A percentile compares a stretch with the other conserved stretches of the same genome.
phyloP scores from a whole-genome alignment of 2,113 vertebrate genomes.

The Acrocephalus arundinaceus region DNA sequence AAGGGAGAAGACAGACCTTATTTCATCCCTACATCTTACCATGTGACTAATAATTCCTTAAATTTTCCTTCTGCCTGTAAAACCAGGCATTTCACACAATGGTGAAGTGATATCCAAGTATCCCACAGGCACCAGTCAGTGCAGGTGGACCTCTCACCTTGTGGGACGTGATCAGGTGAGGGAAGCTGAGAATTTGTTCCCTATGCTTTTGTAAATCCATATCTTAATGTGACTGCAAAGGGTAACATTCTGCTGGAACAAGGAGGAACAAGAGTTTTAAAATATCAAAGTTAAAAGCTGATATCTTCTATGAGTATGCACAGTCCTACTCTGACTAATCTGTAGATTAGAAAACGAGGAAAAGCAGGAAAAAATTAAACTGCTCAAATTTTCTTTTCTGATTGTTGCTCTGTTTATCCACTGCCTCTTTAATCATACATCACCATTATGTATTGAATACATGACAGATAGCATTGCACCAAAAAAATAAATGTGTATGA shows the following conservation, averaged over 20 bases:
- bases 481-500: neutral
- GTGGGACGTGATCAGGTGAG: neutral
- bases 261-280: neutral
- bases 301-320: neutral
- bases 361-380: neutral
- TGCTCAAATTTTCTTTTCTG: neutral
- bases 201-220: neutral
- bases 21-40: neutral
- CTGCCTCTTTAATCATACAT: neutral
- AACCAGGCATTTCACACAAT: neutral
- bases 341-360: neutral
- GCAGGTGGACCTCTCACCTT: neutral
- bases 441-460: neutral
- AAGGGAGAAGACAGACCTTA: neutral
- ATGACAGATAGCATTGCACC: neutral
- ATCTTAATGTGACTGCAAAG: neutral
- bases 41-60: neutral
- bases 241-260: neutral
- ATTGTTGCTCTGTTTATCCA: neutral
- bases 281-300: neutral
- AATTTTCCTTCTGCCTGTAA: neutral
- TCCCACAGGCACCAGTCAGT: neutral
- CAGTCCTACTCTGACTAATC: neutral
- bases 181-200: neutral
- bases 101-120: neutral